Conservation (phyloP, 1,140 invertebrate genomes). For the Caenorhabditis briggsae region DNA sequence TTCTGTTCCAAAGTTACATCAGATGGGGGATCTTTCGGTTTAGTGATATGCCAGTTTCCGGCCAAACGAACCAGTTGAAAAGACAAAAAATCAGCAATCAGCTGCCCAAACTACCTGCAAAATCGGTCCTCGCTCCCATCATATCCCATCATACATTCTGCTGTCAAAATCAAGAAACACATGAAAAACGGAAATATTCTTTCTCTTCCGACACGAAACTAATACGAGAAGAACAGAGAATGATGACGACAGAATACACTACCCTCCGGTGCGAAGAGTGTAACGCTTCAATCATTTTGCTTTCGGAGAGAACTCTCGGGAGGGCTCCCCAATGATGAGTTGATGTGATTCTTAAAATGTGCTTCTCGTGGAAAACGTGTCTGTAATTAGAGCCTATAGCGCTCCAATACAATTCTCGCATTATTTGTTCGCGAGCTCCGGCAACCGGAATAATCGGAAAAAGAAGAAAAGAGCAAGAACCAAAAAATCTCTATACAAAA, state of each 20-base stretch:
- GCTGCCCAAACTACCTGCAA: constrained; percentile 12
- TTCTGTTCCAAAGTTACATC: not conserved
- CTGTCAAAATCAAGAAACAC: constrained; percentile 32
- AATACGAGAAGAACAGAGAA: constrained; percentile 49
- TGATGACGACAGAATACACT: constrained; percentile 46
- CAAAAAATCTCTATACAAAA: constrained; percentile 15
- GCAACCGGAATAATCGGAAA: not conserved
- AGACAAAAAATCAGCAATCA: not conserved
- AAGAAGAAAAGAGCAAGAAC: not conserved
- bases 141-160: constrained; percentile 16
- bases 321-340: not conserved
- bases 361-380: constrained; percentile 14
- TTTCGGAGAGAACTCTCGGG: not conserved
- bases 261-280: not conserved
- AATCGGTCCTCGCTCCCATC: not conserved
- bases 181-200: constrained; percentile 41
- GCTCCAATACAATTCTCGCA: not conserved
- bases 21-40: not conserved
- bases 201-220: constrained; percentile 12
- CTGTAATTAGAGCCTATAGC: constrained; percentile 5
- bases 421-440: no score
- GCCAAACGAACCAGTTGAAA: no score
- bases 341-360: no score
- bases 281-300: constrained; percentile 37
- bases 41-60: not conserved